These are phyloP conservation scores for Hartigia nigra DNA, from an alignment of 2,888 invertebrate species.

Conservation along the genomic window DNA sequence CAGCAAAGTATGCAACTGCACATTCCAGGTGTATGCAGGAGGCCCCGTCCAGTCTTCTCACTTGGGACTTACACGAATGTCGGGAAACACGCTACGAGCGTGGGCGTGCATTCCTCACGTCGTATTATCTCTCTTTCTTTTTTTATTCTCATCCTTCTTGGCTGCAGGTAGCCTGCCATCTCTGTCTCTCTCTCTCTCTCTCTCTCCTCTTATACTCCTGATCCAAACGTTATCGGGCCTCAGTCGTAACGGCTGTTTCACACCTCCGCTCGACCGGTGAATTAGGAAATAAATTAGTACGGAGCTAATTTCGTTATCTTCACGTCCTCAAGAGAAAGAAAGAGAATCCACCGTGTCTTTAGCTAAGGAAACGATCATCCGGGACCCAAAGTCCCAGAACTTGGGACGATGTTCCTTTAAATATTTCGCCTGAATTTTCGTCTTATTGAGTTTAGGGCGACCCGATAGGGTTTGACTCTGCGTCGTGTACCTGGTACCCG, in stretches of 20 bases:
- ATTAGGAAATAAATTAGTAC: constrained; percentile 65
- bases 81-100: constrained; percentile 59
- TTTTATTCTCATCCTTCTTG: constrained; percentile 25
- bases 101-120: constrained; percentile 62
- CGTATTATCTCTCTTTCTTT: constrained; percentile 52
- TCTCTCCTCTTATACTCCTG: constrained; percentile 33
- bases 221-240: constrained; percentile 55
- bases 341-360: not conserved
- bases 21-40: constrained; percentile 46
- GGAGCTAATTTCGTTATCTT: constrained; percentile 65
- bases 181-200: constrained; percentile 13
- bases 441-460: not conserved
- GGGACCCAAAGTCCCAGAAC: constrained; percentile 38
- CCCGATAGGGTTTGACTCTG: not conserved
- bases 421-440: constrained; percentile 21
- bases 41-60: not conserved
- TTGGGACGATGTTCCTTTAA: constrained; percentile 2
- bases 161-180: constrained; percentile 12
- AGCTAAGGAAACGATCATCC: not conserved
- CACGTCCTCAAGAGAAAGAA: constrained; percentile 24
- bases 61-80: constrained; percentile 47
- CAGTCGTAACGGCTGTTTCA: constrained; percentile 62
- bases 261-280: constrained; percentile 63
- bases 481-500: not conserved
- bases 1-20: constrained; percentile 52